Conservation (phyloP, 2,888 invertebrate species). For the Branchipolynoe longqiensis region DNA sequence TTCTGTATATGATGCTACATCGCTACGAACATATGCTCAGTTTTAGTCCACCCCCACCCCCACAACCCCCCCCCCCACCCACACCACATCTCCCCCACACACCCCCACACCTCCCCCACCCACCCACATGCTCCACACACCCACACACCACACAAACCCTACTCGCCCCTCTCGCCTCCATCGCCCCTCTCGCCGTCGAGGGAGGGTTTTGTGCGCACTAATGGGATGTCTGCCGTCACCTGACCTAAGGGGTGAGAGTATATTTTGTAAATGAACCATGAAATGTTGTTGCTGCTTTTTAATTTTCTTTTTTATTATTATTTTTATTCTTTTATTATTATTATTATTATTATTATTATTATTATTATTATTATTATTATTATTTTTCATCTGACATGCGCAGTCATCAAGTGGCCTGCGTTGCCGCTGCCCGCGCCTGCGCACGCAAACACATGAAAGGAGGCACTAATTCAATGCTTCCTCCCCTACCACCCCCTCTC, state of each 20-base stretch:
- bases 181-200: neutral
- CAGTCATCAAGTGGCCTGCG: constrained; percentile 14
- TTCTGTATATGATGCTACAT: too few species aligned
- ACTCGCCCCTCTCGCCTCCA: neutral
- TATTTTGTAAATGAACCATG: constrained; percentile 54
- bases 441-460: constrained; percentile 44
- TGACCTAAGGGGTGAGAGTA: neutral
- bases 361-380: too few species aligned
- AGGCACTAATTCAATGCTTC: constrained; percentile 44
- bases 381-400: constrained; percentile 25
- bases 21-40: too few species aligned
- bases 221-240: constrained; percentile 10
- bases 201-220: neutral
- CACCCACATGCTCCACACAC: neutral
- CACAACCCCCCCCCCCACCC: neutral
- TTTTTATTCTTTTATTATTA: too few species aligned
- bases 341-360: too few species aligned
- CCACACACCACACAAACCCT: constrained; percentile 11
- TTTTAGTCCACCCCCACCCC: neutral
- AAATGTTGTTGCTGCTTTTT: too few species aligned
- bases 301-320: too few species aligned
- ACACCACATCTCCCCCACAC: neutral
- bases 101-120: neutral
- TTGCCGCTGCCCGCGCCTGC: neutral
- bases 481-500: too few species aligned